Evolutionary conservation across 2,113 vertebrate species (phyloP).

Genomic region (Fukomys damarensis): DNA sequence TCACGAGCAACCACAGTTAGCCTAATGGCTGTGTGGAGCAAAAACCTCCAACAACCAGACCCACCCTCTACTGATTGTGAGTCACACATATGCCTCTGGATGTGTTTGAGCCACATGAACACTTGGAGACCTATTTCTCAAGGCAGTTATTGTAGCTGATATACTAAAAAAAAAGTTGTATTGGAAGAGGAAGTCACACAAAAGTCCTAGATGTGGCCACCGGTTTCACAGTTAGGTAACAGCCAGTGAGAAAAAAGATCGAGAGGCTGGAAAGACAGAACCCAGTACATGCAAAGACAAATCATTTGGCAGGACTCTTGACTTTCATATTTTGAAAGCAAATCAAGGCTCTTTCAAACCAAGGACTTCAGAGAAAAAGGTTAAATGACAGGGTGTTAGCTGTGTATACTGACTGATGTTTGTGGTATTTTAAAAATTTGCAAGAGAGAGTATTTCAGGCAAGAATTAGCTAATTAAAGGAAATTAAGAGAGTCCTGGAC

Average conservation of each 20-base stretch:
- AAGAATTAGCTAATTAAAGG: neutral
- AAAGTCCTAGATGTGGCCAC: neutral
- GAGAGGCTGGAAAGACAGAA: neutral
- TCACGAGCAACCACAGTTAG: neutral
- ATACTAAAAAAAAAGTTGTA: neutral
- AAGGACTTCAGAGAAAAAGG: neutral
- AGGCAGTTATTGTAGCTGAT: neutral
- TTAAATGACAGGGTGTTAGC: neutral
- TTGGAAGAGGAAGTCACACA: neutral
- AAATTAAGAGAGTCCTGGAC: neutral
- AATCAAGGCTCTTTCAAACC: neutral
- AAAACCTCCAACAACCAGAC: neutral
- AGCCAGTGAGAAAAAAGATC: neutral
- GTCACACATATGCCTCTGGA: neutral
- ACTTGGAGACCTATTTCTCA: neutral
- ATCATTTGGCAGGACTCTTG: neutral
- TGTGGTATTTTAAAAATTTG: neutral
- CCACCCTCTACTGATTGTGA: neutral
- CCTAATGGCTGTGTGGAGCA: neutral
- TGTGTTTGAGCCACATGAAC: neutral
- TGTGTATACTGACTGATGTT: neutral
- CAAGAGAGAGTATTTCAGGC: neutral
- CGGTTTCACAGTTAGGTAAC: neutral
- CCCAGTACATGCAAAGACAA: neutral
- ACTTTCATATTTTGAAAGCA: neutral